A percentile compares a stretch with the other conserved stretches of the same genome.
phyloP scores from a whole-genome alignment of 2,888 invertebrate species.

The Hoplodrina blanda region DNA sequence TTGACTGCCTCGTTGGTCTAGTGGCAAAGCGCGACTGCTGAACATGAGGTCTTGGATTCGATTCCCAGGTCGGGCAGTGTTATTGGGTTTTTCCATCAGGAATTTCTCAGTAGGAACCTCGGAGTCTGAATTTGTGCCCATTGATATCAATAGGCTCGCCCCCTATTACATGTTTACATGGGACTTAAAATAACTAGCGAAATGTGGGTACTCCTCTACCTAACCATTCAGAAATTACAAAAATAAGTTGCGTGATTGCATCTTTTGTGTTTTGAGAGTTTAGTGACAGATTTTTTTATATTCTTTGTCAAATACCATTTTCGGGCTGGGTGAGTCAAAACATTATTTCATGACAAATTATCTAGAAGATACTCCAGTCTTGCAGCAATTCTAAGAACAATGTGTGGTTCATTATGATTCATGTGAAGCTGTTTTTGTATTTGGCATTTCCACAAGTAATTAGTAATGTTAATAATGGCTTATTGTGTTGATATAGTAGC shows the following conservation, averaged over 20 bases:
- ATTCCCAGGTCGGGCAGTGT: too few species aligned
- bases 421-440: conserved; percentile 25
- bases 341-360: conserved; percentile 9
- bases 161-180: too few species aligned
- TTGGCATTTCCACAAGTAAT: conserved; percentile 44
- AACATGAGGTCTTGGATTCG: too few species aligned
- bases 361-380: conserved; percentile 22
- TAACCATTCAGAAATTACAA: too few species aligned
- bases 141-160: too few species aligned
- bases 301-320: conserved; percentile 13
- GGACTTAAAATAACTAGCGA: too few species aligned
- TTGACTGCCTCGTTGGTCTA: too few species aligned
- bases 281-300: neutral
- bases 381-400: conserved; percentile 41
- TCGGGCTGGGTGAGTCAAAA: conserved; percentile 26
- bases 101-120: too few species aligned
- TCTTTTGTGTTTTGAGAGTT: neutral
- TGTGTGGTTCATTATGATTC: conserved; percentile 42
- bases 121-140: too few species aligned
- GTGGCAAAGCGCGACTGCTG: too few species aligned
- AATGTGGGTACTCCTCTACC: too few species aligned
- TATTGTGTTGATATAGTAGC: conserved; percentile 65
- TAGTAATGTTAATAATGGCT: conserved; percentile 51
- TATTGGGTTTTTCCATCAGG: too few species aligned
- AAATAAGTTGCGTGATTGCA: neutral